phyloP scores from a whole-genome alignment of 2,113 vertebrate species.

The Thryonomys swinderianus region DNA sequence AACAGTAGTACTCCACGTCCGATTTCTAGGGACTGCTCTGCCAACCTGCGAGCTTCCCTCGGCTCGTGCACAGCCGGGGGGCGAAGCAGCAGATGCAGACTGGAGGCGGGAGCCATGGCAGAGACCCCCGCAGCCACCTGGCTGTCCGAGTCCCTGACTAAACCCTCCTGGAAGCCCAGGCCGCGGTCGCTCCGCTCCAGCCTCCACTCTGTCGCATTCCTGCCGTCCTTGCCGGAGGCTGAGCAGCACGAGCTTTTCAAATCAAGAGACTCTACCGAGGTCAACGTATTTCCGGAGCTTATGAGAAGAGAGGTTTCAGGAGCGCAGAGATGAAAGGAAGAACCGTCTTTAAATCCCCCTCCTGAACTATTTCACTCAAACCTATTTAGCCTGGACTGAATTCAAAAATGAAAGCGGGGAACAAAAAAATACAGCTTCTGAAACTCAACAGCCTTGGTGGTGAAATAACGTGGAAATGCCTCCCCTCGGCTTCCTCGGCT shows the following conservation, averaged over 20 bases:
- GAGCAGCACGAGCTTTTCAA: not conserved
- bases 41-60: not conserved
- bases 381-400: slow-evolving; percentile 2
- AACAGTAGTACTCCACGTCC: not conserved
- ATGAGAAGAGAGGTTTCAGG: not conserved
- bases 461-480: not conserved
- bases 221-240: not conserved
- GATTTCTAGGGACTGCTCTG: not conserved
- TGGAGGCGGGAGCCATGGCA: not conserved
- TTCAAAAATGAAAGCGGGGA: slow-evolving; percentile 11
- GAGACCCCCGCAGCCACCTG: no score
- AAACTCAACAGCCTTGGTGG: not conserved
- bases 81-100: not conserved
- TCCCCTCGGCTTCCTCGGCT: not conserved
- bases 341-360: not conserved
- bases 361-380: not conserved
- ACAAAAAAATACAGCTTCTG: not conserved
- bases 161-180: not conserved
- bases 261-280: not conserved
- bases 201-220: not conserved
- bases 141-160: not conserved
- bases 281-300: slow-evolving; percentile 47
- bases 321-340: slow-evolving; percentile 3
- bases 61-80: not conserved
- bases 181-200: not conserved